Percentiles rank a stretch among this genome's conserved stretches.
Conservation (phyloP, 2,113 vertebrate species). For the Dasyprocta punctata region DNA sequence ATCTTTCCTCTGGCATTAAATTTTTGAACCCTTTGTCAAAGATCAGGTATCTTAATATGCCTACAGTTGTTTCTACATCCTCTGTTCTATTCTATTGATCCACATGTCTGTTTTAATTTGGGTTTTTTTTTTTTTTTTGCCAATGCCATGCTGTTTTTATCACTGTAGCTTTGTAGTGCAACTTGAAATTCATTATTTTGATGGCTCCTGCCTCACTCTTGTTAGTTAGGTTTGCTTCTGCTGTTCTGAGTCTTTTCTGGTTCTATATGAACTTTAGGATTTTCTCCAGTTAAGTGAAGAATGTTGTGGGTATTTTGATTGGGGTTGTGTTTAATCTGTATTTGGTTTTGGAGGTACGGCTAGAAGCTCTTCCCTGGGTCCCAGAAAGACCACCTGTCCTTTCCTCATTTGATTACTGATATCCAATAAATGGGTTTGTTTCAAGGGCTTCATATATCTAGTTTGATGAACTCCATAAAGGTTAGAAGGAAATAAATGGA, state of each 20-base stretch:
- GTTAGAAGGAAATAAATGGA: slow-evolving; percentile 19
- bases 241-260: background rate
- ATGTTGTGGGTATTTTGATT: background rate
- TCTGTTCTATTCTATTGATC: background rate
- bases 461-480: background rate
- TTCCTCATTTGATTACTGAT: background rate
- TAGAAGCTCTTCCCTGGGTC: background rate
- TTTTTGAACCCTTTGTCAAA: background rate
- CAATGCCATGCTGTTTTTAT: background rate
- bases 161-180: background rate
- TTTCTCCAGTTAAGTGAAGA: background rate
- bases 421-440: background rate
- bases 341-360: background rate
- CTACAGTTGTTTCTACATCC: background rate
- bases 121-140: background rate
- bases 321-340: background rate
- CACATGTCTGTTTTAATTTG: background rate
- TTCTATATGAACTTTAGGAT: background rate
- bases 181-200: background rate
- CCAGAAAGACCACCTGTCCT: background rate
- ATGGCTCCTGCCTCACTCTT: background rate
- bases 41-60: background rate
- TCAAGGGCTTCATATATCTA: slow-evolving; percentile 16
- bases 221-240: background rate
- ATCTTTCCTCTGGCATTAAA: background rate